Evolutionary conservation across 2,113 vertebrate species (phyloP).

Genomic region (Antechinus flavipes): DNA sequence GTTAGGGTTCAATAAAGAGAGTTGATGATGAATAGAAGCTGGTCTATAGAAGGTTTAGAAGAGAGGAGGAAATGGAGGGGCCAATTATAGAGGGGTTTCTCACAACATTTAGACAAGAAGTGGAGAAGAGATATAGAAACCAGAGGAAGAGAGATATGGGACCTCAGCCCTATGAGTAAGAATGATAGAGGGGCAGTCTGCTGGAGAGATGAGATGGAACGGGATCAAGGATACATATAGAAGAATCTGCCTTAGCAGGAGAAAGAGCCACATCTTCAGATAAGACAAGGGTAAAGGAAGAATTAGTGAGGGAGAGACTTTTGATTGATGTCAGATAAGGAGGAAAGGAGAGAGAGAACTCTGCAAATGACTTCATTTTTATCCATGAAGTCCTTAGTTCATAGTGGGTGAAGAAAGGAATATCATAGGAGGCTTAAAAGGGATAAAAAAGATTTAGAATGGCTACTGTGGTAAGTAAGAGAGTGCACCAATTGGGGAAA

Average conservation of each 20-base stretch:
- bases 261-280: not conserved
- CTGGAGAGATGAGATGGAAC: not conserved
- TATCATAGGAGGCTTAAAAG: not conserved
- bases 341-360: not conserved
- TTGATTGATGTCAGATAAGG: not conserved
- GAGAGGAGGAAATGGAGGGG: not conserved
- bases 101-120: no score
- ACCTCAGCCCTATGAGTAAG: no score
- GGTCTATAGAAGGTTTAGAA: not conserved
- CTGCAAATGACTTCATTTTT: not conserved
- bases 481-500: not conserved
- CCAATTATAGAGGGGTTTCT: no score
- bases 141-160: no score
- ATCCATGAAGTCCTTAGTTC: not conserved
- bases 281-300: not conserved
- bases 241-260: not conserved
- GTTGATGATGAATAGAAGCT: not conserved
- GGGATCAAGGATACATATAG: not conserved
- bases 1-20: not conserved
- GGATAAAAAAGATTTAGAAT: not conserved
- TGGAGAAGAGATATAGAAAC: no score
- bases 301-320: not conserved
- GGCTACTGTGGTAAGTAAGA: not conserved
- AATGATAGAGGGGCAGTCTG: not conserved
- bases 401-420: not conserved